Percentiles rank a stretch among this genome's conserved stretches.
phyloP scores from a whole-genome alignment of 2,113 vertebrate genomes.

The Neodon shergylaensis region DNA sequence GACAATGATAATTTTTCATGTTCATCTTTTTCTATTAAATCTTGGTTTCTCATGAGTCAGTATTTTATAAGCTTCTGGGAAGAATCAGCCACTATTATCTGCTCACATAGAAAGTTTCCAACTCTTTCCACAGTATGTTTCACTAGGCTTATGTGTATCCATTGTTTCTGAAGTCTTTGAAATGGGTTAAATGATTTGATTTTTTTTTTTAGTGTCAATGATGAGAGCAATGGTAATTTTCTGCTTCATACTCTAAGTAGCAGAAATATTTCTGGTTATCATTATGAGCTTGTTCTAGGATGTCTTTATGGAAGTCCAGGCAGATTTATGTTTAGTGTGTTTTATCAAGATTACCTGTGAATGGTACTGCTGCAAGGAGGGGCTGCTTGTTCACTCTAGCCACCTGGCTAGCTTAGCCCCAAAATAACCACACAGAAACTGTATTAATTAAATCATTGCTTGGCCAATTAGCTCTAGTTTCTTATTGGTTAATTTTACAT shows the following conservation, averaged over 20 bases:
- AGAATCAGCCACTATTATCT: background rate
- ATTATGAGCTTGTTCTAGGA: background rate
- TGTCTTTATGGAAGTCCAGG: background rate
- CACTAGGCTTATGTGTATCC: background rate
- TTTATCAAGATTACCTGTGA: background rate
- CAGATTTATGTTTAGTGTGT: background rate
- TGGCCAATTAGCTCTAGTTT: no score
- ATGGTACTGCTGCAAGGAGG: no score
- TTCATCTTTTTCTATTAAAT: background rate
- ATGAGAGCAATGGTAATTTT: background rate
- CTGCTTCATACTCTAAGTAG: background rate
- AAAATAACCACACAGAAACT: no score
- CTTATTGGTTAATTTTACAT: no score
- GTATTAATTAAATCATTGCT: no score
- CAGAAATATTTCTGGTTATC: background rate
- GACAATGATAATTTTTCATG: background rate
- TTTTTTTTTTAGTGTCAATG: background rate
- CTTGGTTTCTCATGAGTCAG: background rate
- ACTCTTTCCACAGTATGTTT: background rate
- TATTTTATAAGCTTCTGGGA: background rate
- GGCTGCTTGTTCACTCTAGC: no score
- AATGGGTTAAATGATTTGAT: background rate
- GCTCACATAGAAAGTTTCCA: background rate
- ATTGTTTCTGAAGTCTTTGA: background rate
- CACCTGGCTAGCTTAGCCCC: no score